Evolutionary conservation across 2,888 invertebrate genomes (phyloP), one percentile per base, ranked within the genome.

Genomic region (Abrostola tripartita): DNA sequence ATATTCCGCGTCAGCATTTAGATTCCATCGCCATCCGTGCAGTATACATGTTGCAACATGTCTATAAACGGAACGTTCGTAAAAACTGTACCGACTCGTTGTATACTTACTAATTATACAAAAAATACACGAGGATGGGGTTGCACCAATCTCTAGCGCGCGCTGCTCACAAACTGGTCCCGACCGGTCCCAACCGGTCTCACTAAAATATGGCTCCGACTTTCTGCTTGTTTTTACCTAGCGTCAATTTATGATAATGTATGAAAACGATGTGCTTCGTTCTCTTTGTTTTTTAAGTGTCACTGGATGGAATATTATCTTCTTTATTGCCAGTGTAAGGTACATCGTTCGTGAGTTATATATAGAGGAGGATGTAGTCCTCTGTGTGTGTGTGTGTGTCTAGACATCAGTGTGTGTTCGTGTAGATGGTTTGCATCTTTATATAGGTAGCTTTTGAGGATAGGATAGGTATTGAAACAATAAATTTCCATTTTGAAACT

Each of bases 401-500:
- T 36, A 37, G 24, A 1, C 24, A 24, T 24, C 24, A 24, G 24
- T 24, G 59, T 36, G 71, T 61, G 59, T 61, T 49, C 54, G 35
- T 59, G 9, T 41, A 59, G 60, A 12, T 59, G 51, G 35, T 50
- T 8, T 0, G 47, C 51, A 54, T 36, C 38, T 50, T 58, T n/a
- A 35, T 6, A 56, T 11, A 42, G 60, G 42, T 65, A 24, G 24
- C 4, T 24, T 24, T 65, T 37, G 6, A 37, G 63, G 56, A 57
- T 57, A 47, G 59, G 47, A 53, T 60, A 59, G 81, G 71, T 68
- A 89, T 77, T 81, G 81, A 94, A 92, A 91, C 88, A 85, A 86
- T 58, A 58, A 61, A 64, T 69, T 79, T 90, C 85, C 85, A 90
- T 93, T 93, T 93, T 92, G 91, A 93, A 93, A 90, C 94, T 92